Conservation (phyloP, 2,113 vertebrate genomes). For the Cepphus grylle region DNA sequence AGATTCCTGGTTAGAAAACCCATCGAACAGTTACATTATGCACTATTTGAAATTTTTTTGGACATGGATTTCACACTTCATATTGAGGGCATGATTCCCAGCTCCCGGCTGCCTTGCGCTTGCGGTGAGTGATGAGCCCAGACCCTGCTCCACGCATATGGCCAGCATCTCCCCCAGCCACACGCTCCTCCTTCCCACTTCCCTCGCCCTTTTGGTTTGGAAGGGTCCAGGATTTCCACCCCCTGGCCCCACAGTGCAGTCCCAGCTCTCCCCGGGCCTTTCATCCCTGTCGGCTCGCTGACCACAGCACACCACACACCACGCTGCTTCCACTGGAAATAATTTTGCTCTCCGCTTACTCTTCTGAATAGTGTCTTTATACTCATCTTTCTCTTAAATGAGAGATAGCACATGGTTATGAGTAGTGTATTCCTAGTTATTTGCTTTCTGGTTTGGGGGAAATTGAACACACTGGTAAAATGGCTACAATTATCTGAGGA, state of each 20-base stretch:
- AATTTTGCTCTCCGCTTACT: not conserved
- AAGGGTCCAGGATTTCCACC: not conserved
- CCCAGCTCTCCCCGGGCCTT: not conserved
- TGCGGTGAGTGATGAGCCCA: rapidly evolving
- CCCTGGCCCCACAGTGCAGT: not conserved
- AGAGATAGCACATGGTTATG: not conserved
- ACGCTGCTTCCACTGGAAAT: not conserved
- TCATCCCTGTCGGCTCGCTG: rapidly evolving
- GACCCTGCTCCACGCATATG: rapidly evolving
- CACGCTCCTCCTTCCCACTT: not conserved
- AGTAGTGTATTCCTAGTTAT: not conserved
- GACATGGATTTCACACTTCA: not conserved
- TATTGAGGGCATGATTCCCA: not conserved
- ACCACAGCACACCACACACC: not conserved
- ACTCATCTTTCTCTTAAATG: not conserved
- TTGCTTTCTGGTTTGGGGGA: not conserved
- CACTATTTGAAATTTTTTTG: not conserved
- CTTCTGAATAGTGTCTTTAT: not conserved
- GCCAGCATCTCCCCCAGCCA: not conserved
- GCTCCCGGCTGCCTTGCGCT: not conserved
- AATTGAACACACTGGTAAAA: not conserved
- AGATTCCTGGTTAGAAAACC: not conserved
- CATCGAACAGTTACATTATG: not conserved
- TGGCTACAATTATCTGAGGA: not conserved
- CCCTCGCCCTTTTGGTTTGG: not conserved